These are phyloP conservation scores for Hydropsyche tenuis DNA, from an alignment of 1,140 invertebrate genomes.

Conservation along the genomic window DNA sequence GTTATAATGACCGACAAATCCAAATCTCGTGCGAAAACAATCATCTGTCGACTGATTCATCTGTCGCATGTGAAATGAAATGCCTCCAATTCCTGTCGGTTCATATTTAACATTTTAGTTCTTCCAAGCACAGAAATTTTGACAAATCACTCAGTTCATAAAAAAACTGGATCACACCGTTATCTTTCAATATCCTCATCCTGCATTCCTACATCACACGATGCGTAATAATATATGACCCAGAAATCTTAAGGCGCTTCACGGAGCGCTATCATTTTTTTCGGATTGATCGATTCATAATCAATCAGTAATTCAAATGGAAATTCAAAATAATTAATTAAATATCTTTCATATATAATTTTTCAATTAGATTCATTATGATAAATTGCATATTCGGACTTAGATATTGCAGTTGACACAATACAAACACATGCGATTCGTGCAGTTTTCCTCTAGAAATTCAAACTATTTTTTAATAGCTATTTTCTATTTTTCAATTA, in stretches of 20 bases:
- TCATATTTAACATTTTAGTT: neutral
- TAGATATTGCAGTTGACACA: conserved; percentile 2
- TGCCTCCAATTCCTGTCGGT: too few relatives aligned
- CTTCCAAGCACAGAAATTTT: neutral
- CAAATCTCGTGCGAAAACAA: neutral
- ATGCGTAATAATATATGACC: conserved; percentile 11
- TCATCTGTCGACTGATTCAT: too few relatives aligned
- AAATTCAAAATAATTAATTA: too few relatives aligned
- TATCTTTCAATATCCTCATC: conserved; percentile 9
- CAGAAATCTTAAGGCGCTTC: conserved; percentile 4
- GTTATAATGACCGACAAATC: conserved; percentile 19
- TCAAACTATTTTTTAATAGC: conserved; percentile 37
- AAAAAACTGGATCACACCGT: conserved; percentile 9
- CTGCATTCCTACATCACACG: conserved; percentile 8
- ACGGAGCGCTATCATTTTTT: neutral
- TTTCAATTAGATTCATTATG: neutral
- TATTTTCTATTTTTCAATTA: conserved; percentile 35
- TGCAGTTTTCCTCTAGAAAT: conserved; percentile 21
- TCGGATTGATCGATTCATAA: too few relatives aligned
- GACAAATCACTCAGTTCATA: neutral
- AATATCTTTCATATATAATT: neutral
- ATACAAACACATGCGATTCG: conserved; percentile 25
- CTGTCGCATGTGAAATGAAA: too few relatives aligned
- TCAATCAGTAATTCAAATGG: too few relatives aligned
- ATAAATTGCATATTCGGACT: neutral